Base-by-base conservation (phyloP, 2,113 vertebrate genomes). In the Mellivora capensis region DNA sequence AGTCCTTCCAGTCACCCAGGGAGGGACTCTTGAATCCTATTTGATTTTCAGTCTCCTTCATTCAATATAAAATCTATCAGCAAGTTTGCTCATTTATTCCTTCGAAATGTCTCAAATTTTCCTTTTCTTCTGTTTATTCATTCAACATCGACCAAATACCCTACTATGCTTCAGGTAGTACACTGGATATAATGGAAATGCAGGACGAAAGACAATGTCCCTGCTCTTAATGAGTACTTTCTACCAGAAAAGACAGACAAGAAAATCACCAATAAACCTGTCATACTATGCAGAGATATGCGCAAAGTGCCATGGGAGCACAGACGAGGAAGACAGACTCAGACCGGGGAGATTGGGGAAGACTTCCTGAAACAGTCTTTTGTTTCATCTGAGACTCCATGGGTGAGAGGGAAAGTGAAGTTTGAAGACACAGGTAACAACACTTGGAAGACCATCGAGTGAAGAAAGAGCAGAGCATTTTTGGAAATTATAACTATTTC, bases 21-120 rank as follows among this genome's bases (percentile, higher is more conserved):
- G 14, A 90, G 37, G 31, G 67, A 49, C 59, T 83, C 13, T n/a
- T 13, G 27, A 49, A 74, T 76, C 13, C 14, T 5, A 82, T 23
- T 76, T 91, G 79, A 82, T 29, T 89, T 67, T 83, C 29, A 74
- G n/a, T 88, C 44, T 93, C 87, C 88, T 87, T 88, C 49, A 92
- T 76, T 86, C 47, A 77, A 17, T 83, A 79, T 21, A 47, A 93
- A 77, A 59, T 85, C 34, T 71, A 29, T 82, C 21, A 82, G 42
- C 67, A 89, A 93, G 29, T 93, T 12, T 64, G 21, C 74, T 71
- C 44, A 84, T 77, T 76, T 57, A 93, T 72, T 96, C 37, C 69
- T 90, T 95, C 79, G 47, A 79, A 95, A 71, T 77, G 23, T 57
- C 61, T 85, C 82, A 4, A 10, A 54, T 67, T 81, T 94, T 94